phyloP scores from a whole-genome alignment of 2,888 invertebrate genomes.

The Drosophila birchii region DNA sequence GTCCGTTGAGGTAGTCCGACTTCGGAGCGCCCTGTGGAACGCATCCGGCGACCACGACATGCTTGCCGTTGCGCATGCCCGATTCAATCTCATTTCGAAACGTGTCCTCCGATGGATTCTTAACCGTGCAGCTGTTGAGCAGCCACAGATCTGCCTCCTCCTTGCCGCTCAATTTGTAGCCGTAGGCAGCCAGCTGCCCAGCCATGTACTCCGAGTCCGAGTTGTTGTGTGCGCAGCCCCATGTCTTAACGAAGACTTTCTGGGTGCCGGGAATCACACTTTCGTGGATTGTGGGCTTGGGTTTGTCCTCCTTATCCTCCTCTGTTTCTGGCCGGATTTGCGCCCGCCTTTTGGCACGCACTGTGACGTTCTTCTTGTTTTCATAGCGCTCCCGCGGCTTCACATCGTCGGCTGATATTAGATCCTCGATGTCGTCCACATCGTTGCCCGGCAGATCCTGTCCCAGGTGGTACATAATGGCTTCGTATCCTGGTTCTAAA shows the following conservation, averaged over 20 bases:
- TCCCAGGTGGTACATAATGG: slow-evolving; percentile 42
- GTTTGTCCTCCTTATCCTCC: slow-evolving; percentile 14
- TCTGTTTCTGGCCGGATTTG: slow-evolving; percentile 44
- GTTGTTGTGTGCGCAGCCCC: slow-evolving; percentile 99
- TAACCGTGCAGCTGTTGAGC: slow-evolving; percentile 98
- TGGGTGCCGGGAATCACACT: slow-evolving; percentile 90
- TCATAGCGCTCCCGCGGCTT: slow-evolving; percentile 92
- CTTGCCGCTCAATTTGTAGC: slow-evolving; percentile 93
- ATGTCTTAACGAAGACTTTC: slow-evolving; percentile 94
- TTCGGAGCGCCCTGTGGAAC: slow-evolving; percentile 97
- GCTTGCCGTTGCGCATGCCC: slow-evolving; percentile 90
- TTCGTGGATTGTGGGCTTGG: slow-evolving; percentile 84
- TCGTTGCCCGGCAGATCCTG: slow-evolving; percentile 64
- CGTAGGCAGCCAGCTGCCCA: slow-evolving; percentile 94
- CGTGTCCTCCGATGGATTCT: slow-evolving; percentile 98
- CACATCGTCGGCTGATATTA: slow-evolving; percentile 92
- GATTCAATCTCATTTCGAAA: slow-evolving; percentile 94
- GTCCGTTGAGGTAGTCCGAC: slow-evolving; percentile 86
- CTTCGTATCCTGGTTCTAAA: background rate
- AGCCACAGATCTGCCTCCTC: slow-evolving; percentile 95
- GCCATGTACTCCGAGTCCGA: slow-evolving; percentile 99
- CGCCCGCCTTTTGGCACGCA: slow-evolving; percentile 87
- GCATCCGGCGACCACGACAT: slow-evolving; percentile 98
- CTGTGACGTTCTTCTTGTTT: slow-evolving; percentile 89
- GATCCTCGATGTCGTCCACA: slow-evolving; percentile 93